Evolutionary conservation across 2,797 vertebrate genomes (phyloP).

Genomic region (Phyllotis vaccarum): DNA sequence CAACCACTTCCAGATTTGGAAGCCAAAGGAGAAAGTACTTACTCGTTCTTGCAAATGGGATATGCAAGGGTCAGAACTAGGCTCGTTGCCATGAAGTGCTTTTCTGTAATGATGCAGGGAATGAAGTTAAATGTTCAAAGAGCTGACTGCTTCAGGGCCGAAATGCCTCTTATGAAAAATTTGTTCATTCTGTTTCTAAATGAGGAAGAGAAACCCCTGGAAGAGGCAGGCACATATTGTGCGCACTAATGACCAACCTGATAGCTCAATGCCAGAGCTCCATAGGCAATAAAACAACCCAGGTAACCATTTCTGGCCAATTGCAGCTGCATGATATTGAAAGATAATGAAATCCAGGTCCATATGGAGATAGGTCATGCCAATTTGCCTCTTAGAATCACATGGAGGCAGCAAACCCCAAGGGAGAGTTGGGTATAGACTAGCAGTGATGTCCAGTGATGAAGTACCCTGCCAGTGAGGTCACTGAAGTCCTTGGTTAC

Average conservation of each 20-base stretch:
- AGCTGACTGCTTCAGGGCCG: constrained; percentile 58
- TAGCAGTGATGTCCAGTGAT: background rate
- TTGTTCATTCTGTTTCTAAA: constrained; percentile 74
- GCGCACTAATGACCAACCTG: constrained; percentile 40
- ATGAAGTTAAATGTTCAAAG: constrained; percentile 70
- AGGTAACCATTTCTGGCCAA: constrained; percentile 37
- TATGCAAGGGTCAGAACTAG: constrained; percentile 74
- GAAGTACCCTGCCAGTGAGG: background rate
- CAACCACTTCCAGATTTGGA: constrained; percentile 65
- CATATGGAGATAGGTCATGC: background rate
- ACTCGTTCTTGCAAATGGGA: constrained; percentile 64
- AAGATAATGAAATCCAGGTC: constrained; percentile 2
- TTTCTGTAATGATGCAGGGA: constrained; percentile 71
- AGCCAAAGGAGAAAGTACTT: constrained; percentile 52
- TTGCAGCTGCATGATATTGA: background rate
- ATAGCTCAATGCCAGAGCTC: constrained; percentile 64
- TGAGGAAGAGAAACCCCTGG: constrained; percentile 52
- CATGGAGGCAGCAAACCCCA: background rate
- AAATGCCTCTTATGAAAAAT: constrained; percentile 61
- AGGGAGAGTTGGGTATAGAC: background rate
- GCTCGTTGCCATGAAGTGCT: constrained; percentile 64
- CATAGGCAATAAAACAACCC: constrained; percentile 46
- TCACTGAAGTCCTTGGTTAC: background rate
- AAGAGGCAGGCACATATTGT: background rate
- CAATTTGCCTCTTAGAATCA: background rate